phyloP scores from a whole-genome alignment of 92 coral and sea anemone genomes.

The Epizoanthus rinbou region DNA sequence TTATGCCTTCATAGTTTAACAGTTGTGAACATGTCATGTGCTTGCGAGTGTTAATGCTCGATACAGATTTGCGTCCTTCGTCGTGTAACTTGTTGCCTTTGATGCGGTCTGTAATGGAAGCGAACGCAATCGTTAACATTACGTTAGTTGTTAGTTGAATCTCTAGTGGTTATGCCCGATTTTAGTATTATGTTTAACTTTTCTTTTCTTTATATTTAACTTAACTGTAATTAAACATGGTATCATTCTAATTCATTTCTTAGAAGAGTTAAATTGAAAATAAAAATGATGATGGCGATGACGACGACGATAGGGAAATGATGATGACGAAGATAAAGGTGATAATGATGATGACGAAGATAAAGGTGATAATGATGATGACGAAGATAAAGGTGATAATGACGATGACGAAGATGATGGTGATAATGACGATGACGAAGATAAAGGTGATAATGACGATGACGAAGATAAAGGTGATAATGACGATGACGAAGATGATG shows the following conservation, averaged over 20 bases:
- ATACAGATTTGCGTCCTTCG: neutral
- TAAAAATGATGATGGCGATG: neutral
- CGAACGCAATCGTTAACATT: neutral
- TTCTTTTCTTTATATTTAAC: too few species aligned
- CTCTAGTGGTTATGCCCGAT: too few species aligned
- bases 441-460: neutral
- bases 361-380: neutral
- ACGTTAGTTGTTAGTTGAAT: neutral
- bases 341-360: neutral
- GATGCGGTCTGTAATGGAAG: neutral
- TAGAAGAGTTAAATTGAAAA: neutral
- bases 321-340: neutral
- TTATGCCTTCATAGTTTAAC: constrained; percentile 4
- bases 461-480: neutral
- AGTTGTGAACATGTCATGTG: neutral
- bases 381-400: neutral
- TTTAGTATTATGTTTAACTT: too few species aligned
- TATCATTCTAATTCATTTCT: neutral
- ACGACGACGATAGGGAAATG: neutral
- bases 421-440: too few species aligned
- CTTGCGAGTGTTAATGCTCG: neutral
- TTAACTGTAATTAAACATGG: too few species aligned
- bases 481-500: neutral
- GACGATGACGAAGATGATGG: neutral
- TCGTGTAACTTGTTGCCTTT: neutral